Conservation (phyloP, 2,797 vertebrate species). For the Capromys pilorides region DNA sequence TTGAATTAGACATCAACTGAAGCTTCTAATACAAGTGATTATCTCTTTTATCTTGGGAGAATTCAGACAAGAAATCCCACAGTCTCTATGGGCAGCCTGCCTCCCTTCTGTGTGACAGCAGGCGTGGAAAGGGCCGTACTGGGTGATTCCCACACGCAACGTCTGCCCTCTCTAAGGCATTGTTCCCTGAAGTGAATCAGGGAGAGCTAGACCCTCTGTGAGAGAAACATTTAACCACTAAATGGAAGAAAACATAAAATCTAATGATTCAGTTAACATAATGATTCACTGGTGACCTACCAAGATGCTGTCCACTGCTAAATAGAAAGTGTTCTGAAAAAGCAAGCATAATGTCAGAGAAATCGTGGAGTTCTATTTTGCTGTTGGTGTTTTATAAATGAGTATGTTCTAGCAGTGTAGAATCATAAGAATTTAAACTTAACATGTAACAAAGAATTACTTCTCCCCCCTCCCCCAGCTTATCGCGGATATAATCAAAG, state of each 20-base stretch:
- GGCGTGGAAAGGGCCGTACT: background rate
- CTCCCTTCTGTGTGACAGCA: accelerated
- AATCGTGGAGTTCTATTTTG: background rate
- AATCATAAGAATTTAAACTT: background rate
- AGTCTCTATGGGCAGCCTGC: background rate
- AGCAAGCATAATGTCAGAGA: background rate
- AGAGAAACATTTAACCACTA: slow-evolving; percentile 3
- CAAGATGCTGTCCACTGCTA: background rate
- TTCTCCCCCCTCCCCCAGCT: slow-evolving; percentile 83
- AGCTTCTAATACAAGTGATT: background rate
- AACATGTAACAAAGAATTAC: background rate
- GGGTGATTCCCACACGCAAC: accelerated
- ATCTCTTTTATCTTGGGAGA: slow-evolving; percentile 8
- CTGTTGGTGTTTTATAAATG: background rate
- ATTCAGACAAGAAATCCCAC: background rate
- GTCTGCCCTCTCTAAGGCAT: background rate
- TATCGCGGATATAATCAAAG: slow-evolving; percentile 88
- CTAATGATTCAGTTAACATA: background rate
- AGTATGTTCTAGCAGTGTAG: background rate
- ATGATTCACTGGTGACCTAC: slow-evolving; percentile 1
- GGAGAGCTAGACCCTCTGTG: background rate
- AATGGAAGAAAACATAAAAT: slow-evolving; percentile 33
- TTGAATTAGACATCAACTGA: background rate
- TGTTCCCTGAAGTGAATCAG: background rate
- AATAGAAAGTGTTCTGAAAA: slow-evolving; percentile 14